Evolutionary conservation across 2,888 invertebrate species (phyloP), one percentile per base, ranked within the genome.

Genomic region (Drosophila acutilabella): DNA sequence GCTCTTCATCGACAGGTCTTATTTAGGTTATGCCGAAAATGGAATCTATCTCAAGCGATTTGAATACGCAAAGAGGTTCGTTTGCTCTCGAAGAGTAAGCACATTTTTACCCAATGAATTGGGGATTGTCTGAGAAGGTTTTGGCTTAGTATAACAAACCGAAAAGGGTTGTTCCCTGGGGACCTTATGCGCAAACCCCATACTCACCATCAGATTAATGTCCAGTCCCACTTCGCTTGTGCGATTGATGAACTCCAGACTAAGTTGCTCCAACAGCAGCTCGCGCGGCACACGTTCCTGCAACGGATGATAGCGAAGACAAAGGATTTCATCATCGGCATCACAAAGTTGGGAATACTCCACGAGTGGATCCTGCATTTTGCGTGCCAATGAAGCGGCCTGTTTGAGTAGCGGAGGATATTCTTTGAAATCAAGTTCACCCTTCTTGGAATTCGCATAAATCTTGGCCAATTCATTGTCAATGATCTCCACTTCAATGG

Each of bases 201-300:
- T 36, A 36, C 36, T 36, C 13, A 99, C 96, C 0, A 98, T 97
- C 87, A 97, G 94, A 91, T 99, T 99, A 10, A 99, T 95, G 89
- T 99, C 99, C 0, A 99, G 98, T 7, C 99, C 99, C 0, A 99
- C 99, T 94, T 99, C 99, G 91, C 99, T 99, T 0, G 98, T 97
- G 58, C 98, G 94, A 91, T 98, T 99, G 2, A 99, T 97, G 89
- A 97, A 97, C 93, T 99, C 98, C 59, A 98, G 93, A 74, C 96
- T 95, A 5, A 99, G 93, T 40, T 96, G 96, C 85, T 97, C 97
- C 2, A 97, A 92, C 47, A 99, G 93, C 56, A 97, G 97, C 64
- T 99, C 98, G 89, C 97, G 97, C 0, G 95, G 92, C 64, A 97
- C 92, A 89, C 96, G 96, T 90, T 96, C 96, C 93, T 96, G 95